Base-by-base conservation (phyloP, 2,797 vertebrate genomes). In the Ispidina lecontei region DNA sequence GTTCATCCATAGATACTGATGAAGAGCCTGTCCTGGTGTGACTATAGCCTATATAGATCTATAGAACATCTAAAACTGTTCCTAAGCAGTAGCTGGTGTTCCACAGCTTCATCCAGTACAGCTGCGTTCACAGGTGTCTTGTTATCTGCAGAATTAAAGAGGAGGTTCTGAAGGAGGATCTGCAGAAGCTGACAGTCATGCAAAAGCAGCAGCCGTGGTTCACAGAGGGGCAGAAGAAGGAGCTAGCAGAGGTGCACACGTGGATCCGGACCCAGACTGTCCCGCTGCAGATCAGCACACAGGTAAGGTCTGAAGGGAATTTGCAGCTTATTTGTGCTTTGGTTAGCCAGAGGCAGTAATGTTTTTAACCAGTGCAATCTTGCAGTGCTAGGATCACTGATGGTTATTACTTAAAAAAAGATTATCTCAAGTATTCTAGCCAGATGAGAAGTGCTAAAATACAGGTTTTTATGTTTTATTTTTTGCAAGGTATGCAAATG, bases 131-230 rank as follows among this genome's bases (percentile, higher is more conserved):
- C 49, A 39, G 75, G 26, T 76, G 46, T 88, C 29, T 28, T 28
- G 76, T 79, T 93, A 23, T 51, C 64, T 84, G 47, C 95, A 99
- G 99, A 97, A 97, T 97, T 93, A 97, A 97, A 95, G 98, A 96
- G 31, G 97, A 98, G 8, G 98, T 99, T 63, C 94, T 99, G 47
- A 98, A 98, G 55, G 98, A 98, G 83, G 99, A 99, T 95, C 94
- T 97, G 73, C 98, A 98, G 88, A 98, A 98, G 90, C 97, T 99
- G 52, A 91, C 88, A 7, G 95, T 97, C 31, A 97, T 99, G 97
- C 97, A 94, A 47, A 96, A 94, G 51, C 97, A 93, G 65, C 98
- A 99, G 97, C 99, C 99, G 6, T 97, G 97, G 96, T 98, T 99
- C 95, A 98, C 94, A 1, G 96, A 96, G 4, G 96, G 97, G 43